Evolutionary conservation across 1,140 invertebrate species (phyloP).

Genomic region (Papilio glaucus): DNA sequence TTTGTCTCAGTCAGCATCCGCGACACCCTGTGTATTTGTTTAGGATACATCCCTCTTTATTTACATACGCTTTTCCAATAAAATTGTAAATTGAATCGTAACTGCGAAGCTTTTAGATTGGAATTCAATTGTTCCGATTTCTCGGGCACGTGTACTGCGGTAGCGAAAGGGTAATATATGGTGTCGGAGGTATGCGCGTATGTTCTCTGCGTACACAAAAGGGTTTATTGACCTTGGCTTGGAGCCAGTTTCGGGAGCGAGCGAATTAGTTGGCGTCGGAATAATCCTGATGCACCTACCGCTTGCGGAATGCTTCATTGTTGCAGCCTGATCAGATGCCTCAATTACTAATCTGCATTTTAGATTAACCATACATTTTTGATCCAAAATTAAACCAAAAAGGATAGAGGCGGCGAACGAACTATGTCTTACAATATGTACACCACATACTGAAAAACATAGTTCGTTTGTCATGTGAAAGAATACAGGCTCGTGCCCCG

Average conservation of each 20-base stretch:
- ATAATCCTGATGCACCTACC: constrained; percentile 54
- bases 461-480: no score
- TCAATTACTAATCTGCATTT: constrained; percentile 1
- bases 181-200: constrained; percentile 46
- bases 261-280: constrained; percentile 63
- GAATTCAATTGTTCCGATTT: constrained; percentile 47
- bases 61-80: constrained; percentile 50
- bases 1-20: constrained; percentile 55
- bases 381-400: not conserved
- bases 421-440: not conserved
- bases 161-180: constrained; percentile 39
- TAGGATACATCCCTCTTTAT: constrained; percentile 72
- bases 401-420: not conserved
- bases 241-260: constrained; percentile 66
- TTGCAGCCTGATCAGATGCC: not conserved
- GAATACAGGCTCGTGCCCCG: not conserved
- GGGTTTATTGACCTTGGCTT: constrained; percentile 78
- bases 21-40: constrained; percentile 74
- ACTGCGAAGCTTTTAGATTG: constrained; percentile 46
- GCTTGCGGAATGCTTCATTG: constrained; percentile 6
- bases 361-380: not conserved
- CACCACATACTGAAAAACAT: no score
- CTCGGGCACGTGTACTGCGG: constrained; percentile 38
- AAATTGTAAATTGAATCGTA: constrained; percentile 51
- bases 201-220: constrained; percentile 48